Percentiles rank a stretch among this genome's conserved stretches.
These are phyloP conservation scores for Hylaeus anthracinus DNA, from an alignment of 1,140 invertebrate genomes.

Conservation along the genomic window DNA sequence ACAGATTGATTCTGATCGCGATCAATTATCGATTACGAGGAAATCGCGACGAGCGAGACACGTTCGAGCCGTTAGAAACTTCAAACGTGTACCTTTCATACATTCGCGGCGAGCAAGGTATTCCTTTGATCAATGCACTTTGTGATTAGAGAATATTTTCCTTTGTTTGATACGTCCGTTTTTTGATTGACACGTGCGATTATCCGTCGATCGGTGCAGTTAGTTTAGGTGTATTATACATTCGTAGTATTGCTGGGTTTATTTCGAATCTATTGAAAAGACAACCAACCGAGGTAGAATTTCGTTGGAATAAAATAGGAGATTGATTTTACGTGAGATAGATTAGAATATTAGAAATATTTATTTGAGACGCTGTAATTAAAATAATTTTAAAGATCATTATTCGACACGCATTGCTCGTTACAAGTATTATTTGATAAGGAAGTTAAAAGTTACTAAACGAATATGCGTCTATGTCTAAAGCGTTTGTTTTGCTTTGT, in stretches of 20 bases:
- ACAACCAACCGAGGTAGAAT: too few species aligned
- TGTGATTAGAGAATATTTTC: not conserved
- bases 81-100: not conserved
- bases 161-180: not conserved
- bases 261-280: too few species aligned
- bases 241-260: slow-evolving; percentile 1
- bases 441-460: not conserved
- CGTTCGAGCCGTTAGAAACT: not conserved
- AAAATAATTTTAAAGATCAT: not conserved
- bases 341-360: not conserved
- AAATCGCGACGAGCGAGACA: not conserved
- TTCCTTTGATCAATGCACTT: not conserved
- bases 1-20: slow-evolving; percentile 1
- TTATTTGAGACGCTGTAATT: not conserved
- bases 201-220: too few species aligned
- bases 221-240: not conserved
- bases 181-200: not conserved
- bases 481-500: not conserved
- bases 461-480: not conserved
- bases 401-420: not conserved
- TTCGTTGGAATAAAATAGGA: not conserved
- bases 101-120: not conserved
- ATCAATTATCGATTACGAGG: not conserved
- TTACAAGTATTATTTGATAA: not conserved
- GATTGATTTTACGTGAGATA: not conserved